These are phyloP conservation scores for Anabas testudineus DNA, from an alignment of 2,797 vertebrate genomes.

Conservation along the genomic window DNA sequence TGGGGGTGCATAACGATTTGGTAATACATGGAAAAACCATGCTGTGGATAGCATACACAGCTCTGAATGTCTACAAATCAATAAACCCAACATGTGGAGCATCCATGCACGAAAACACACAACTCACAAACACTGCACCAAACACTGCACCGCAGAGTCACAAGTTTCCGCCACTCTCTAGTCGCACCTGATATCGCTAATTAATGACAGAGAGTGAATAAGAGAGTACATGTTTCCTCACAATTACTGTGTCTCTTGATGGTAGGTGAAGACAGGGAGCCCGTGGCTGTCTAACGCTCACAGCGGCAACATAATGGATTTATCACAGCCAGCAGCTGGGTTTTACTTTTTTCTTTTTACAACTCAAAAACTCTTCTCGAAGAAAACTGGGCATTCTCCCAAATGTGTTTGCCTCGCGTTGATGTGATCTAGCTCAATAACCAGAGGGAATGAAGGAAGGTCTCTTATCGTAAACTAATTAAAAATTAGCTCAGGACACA, in stretches of 20 bases:
- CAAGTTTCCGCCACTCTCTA: constrained; percentile 31
- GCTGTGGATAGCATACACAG: constrained; percentile 2
- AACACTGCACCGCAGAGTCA: constrained; percentile 21
- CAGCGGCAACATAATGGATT: constrained; percentile 51
- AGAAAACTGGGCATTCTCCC: constrained; percentile 42
- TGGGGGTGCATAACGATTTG: constrained; percentile 18
- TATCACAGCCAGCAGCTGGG: constrained; percentile 43
- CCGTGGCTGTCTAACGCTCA: constrained; percentile 42
- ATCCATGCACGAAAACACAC: not conserved
- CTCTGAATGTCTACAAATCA: too few species aligned
- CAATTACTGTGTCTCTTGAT: constrained; percentile 57
- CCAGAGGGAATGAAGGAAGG: constrained; percentile 50
- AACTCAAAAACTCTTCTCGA: constrained; percentile 31
- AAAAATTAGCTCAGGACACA: constrained; percentile 70
- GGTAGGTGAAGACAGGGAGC: constrained; percentile 31
- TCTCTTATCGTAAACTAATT: constrained; percentile 75
- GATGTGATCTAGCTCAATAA: constrained; percentile 56
- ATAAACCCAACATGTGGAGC: not conserved
- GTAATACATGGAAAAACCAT: not conserved
- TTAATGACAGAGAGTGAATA: constrained; percentile 58
- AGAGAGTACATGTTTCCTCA: constrained; percentile 54
- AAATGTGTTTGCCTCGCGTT: constrained; percentile 19
- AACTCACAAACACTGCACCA: too few species aligned
- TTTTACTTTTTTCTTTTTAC: constrained; percentile 13
- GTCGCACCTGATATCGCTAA: constrained; percentile 28